Base-by-base conservation (phyloP, 2,113 vertebrate genomes). In the Mastomys natalensis region DNA sequence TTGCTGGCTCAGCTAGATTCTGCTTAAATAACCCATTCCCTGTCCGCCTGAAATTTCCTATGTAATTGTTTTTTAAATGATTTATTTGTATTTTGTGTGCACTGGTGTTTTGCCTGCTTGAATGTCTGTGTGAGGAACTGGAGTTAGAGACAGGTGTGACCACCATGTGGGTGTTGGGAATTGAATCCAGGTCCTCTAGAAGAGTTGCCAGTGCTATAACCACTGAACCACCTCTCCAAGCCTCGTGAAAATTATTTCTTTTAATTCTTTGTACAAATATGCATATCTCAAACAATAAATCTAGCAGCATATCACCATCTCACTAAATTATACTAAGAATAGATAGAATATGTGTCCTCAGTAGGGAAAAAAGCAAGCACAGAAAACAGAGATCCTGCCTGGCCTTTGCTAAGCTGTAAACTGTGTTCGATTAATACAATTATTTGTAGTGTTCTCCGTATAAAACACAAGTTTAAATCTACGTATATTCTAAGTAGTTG, bases 261-360 rank as follows among this genome's bases (percentile, higher is more conserved):
- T 31, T 62, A 45, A 64, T 95, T 43, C 90, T 74, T 96, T 87
- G 53, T 13, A 90, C 22, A 22, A 93, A 90, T 53, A 82, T 55
- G 87, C n/a, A 78, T 26, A 94, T 53, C 40, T 86, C 45, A 88
- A 15, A 76, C 12, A 84, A 88, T 48, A 70, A 94, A 88, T 87
- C 68, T 84, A 96, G 60, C 43, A 55, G n/a, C 15, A 78, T 66
- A 48, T 64, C 45, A 68, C 64, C 43, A 80, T 72, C 82, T 73
- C 70, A 64, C 68, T 76, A 97, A 64, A 95, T 74, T 51, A 94
- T 31, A 72, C 53, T 40, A 95, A 95, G 31, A 12, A 93, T 11
- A 95, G 16, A 87, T 5, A 74, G 43, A 96, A 96, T 77, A 64
- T 6, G 19, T 53, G 51, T 37, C 2, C 29, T 74, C 58, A 60